Percentiles rank a stretch among this genome's conserved stretches.
Evolutionary conservation across 2,888 invertebrate species (phyloP).

Genomic region (Xestia rhomboidea): DNA sequence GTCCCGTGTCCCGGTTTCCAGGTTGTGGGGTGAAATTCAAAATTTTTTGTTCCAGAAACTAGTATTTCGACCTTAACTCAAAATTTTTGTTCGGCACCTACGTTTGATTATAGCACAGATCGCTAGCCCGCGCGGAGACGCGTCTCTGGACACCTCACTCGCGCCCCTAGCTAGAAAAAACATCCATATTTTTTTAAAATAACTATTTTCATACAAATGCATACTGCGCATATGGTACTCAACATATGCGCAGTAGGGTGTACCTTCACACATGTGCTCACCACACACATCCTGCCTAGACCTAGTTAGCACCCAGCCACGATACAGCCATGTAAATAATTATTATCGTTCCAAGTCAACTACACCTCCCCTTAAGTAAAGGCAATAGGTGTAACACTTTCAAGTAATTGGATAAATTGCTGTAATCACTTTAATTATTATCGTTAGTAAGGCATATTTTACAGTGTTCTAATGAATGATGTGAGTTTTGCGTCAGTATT

Average conservation of each 20-base stretch:
- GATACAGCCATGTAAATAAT: slow-evolving; percentile 20
- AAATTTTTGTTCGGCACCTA: no score
- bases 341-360: slow-evolving; percentile 33
- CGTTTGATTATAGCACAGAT: no score
- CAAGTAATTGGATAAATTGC: slow-evolving; percentile 21
- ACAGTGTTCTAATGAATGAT: neutral
- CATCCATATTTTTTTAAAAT: no score
- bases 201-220: no score
- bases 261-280: neutral
- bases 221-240: no score
- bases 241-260: neutral
- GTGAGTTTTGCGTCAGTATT: neutral
- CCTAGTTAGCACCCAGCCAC: slow-evolving; percentile 1
- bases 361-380: slow-evolving; percentile 7
- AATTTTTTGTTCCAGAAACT: no score
- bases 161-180: no score
- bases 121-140: no score
- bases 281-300: slow-evolving; percentile 1
- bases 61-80: no score
- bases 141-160: no score
- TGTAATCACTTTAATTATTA: slow-evolving; percentile 24
- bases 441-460: slow-evolving; percentile 5
- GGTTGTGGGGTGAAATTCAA: no score
- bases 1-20: no score
- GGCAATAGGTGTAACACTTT: slow-evolving; percentile 1